phyloP scores from a whole-genome alignment of 37 sponge, comb jelly and placozoan genomes.

The Beroe forskalii region DNA sequence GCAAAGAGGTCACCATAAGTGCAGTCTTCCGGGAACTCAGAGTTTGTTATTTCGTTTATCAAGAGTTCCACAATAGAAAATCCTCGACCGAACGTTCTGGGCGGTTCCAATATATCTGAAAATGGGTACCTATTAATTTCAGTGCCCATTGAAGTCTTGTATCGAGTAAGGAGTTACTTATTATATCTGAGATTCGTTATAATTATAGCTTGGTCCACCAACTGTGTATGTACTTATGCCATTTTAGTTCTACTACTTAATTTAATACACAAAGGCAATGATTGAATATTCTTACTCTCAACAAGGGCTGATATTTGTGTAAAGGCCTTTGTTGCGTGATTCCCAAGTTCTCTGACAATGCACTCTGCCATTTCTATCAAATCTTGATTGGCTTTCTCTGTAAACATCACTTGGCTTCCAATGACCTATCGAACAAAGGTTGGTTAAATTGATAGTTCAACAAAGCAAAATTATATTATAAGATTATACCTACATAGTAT shows the following conservation, averaged over 20 bases:
- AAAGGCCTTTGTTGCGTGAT: constrained; percentile 8
- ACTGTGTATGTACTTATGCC: too few species aligned
- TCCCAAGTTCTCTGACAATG: constrained; percentile 10
- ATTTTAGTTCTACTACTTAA: too few species aligned
- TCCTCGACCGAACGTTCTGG: constrained; percentile 38
- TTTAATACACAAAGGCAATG: too few species aligned
- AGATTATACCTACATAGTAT: background rate
- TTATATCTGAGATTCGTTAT: too few species aligned
- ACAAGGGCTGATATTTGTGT: background rate
- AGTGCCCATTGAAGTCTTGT: too few species aligned
- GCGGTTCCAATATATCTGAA: constrained; percentile 35
- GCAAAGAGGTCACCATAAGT: constrained; percentile 6
- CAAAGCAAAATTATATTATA: background rate
- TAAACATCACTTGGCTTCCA: constrained; percentile 4
- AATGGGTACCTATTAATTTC: too few species aligned
- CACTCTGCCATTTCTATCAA: constrained; percentile 40
- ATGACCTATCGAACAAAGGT: background rate
- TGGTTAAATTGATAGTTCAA: background rate
- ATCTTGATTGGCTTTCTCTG: constrained; percentile 17
- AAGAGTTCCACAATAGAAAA: background rate
- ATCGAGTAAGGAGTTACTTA: too few species aligned
- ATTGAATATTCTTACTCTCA: constrained; percentile 32
- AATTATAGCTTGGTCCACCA: too few species aligned
- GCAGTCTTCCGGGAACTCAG: constrained; percentile 17
- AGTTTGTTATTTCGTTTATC: background rate